phyloP scores from a whole-genome alignment of 2,797 vertebrate genomes.

The Bovichtus variegatus region DNA sequence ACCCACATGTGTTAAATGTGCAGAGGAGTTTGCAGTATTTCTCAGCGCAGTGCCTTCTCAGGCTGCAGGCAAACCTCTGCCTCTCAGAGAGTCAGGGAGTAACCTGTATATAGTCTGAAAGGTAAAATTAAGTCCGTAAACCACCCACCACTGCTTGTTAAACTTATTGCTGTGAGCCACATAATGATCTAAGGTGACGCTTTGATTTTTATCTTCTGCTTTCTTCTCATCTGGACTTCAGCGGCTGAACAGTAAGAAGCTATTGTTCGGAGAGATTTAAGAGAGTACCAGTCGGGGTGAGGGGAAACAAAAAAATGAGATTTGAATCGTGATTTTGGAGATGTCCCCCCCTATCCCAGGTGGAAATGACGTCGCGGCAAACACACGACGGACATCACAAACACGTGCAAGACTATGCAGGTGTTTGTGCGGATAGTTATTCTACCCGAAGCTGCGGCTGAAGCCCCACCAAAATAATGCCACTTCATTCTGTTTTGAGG shows the following conservation, averaged over 20 bases:
- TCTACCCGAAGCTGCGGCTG: slow-evolving; percentile 36
- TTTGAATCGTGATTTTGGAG: no score
- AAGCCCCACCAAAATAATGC: slow-evolving; percentile 37
- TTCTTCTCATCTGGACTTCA: neutral
- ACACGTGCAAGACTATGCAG: neutral
- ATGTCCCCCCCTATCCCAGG: no score
- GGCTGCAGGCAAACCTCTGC: neutral
- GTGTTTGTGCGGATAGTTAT: slow-evolving; percentile 15
- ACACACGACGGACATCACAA: no score
- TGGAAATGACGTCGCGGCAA: neutral
- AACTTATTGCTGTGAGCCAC: neutral
- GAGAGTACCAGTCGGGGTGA: neutral
- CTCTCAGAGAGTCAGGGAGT: neutral
- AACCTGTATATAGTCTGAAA: neutral
- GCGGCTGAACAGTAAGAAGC: neutral
- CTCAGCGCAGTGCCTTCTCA: neutral
- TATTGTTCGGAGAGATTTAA: neutral
- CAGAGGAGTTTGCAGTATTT: neutral
- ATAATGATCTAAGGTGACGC: neutral
- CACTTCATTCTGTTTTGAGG: slow-evolving; percentile 40
- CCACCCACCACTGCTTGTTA: neutral
- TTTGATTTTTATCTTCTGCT: neutral
- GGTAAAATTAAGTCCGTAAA: neutral
- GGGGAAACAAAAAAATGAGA: neutral
- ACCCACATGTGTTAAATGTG: neutral